Base-by-base conservation (phyloP, 2,113 vertebrate genomes). In the Pampusana beccarii region DNA sequence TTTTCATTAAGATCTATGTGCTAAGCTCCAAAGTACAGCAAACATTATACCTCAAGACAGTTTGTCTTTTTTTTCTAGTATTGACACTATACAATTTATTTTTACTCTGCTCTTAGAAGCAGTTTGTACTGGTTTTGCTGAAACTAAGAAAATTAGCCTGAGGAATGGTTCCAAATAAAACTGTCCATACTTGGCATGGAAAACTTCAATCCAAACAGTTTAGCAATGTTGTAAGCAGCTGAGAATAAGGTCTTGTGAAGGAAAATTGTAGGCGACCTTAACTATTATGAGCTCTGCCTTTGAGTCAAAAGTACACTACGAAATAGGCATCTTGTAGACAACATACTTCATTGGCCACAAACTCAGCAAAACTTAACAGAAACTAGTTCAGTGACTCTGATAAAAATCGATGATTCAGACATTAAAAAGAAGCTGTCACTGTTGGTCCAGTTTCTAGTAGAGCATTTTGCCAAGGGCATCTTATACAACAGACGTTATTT, bases 171-270 rank as follows among this genome's bases (percentile, higher is more conserved):
- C 82, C 82, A 94, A 93, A 86, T 60, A 86, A 90, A 93, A 60
- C 58, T 71, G 83, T 94, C 96, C 93, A 89, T 95, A 96, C 96
- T 96, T 93, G 93, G 95, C 96, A 92, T 94, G 93, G 95, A 96
- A 97, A 96, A 95, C 90, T 95, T 92, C 72, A 88, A 64, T 62
- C 44, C 75, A 88, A 95, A 93, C 64, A 75, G 74, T 66, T 81
- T 26, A 93, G 88, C 88, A 94, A 74, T 33, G 69, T 15, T 88
- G 77, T 36, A 88, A 72, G 90, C 86, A 92, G 77, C 65, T 84
- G 56, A 92, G 85, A 90, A 89, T 16, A 94, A 80, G 65, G 44
- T 54, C 93, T 87, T 38, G 24, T 54, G 73, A 81, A 93, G 3
- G 57, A 93, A 92, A 92, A 90, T 4, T 71, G 53, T 38, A 91